A percentile compares a stretch with the other conserved stretches of the same genome.
Evolutionary conservation across 2,888 invertebrate genomes (phyloP).

Genomic region (Hemaris fuciformis): DNA sequence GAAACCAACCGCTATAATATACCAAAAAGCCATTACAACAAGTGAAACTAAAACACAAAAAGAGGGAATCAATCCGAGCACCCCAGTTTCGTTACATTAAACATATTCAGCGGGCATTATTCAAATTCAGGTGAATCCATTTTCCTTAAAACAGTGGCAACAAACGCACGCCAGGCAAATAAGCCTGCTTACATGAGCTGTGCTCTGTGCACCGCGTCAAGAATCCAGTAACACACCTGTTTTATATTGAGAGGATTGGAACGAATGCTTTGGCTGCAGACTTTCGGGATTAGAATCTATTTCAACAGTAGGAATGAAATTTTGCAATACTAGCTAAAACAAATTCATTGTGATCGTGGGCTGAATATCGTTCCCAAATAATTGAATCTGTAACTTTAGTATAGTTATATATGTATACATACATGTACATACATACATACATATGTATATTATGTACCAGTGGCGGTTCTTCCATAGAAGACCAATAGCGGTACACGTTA

Average conservation of each 20-base stretch:
- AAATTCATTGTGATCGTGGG: too few species aligned
- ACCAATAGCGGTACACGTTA: too few species aligned
- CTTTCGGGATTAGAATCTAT: not conserved
- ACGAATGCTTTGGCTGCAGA: not conserved
- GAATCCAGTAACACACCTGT: constrained; percentile 12
- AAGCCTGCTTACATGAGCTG: constrained; percentile 32
- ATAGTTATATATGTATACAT: too few species aligned
- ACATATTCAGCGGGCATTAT: constrained; percentile 15
- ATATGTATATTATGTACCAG: too few species aligned
- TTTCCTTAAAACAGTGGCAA: constrained; percentile 29
- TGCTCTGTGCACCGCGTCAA: constrained; percentile 19
- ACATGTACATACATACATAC: too few species aligned
- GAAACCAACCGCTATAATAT: not conserved
- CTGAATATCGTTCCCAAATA: too few species aligned
- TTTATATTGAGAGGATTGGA: not conserved
- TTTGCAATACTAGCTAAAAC: too few species aligned
- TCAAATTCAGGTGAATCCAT: constrained; percentile 27
- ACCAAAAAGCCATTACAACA: not conserved
- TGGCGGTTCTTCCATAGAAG: too few species aligned
- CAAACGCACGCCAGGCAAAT: constrained; percentile 31
- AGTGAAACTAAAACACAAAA: not conserved
- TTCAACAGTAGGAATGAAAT: too few species aligned
- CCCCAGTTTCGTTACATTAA: not conserved
- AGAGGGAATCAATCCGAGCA: not conserved
- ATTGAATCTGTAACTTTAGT: too few species aligned